A percentile compares a stretch with the other conserved stretches of the same genome.
phyloP scores from a whole-genome alignment of 2,888 invertebrate genomes.

The Drosophila limbata region DNA sequence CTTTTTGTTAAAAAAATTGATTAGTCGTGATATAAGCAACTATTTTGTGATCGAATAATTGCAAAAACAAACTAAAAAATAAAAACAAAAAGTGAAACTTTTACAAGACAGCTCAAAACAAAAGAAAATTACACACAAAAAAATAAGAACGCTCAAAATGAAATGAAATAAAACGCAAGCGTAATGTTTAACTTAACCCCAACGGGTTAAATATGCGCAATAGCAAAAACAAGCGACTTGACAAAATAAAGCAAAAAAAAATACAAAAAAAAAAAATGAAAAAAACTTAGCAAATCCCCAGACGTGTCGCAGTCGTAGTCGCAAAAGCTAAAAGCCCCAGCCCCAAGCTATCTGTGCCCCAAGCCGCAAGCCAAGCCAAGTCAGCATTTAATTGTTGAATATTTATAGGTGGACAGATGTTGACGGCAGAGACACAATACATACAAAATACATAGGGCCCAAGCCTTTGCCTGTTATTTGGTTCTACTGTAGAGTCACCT shows the following conservation, averaged over 20 bases:
- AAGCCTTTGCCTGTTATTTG: slow-evolving; percentile 18
- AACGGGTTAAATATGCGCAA: slow-evolving; percentile 77
- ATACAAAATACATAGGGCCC: slow-evolving; percentile 11
- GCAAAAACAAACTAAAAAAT: background rate
- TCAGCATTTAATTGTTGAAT: slow-evolving; percentile 71
- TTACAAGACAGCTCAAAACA: slow-evolving; percentile 19
- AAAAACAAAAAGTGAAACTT: slow-evolving; percentile 1
- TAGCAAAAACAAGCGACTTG: slow-evolving; percentile 55
- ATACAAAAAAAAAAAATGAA: slow-evolving; percentile 10
- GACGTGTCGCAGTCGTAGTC: slow-evolving; percentile 18
- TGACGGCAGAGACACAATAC: slow-evolving; percentile 15
- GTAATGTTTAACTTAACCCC: slow-evolving; percentile 79
- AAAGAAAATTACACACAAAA: slow-evolving; percentile 15
- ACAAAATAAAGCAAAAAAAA: slow-evolving; percentile 24
- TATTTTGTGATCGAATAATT: slow-evolving; percentile 31
- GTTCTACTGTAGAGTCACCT: slow-evolving; percentile 66
- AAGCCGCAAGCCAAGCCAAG: slow-evolving; percentile 26
- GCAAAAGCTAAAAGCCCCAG: slow-evolving; percentile 17
- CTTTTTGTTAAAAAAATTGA: slow-evolving; percentile 39
- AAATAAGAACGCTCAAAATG: slow-evolving; percentile 47
- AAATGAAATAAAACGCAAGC: slow-evolving; percentile 67
- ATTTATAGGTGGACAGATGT: slow-evolving; percentile 63
- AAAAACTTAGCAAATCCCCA: slow-evolving; percentile 27
- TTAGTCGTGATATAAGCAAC: slow-evolving; percentile 52
- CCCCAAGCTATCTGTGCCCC: slow-evolving; percentile 25